Base-by-base conservation (phyloP, 2,113 vertebrate genomes). In the Anguilla japonica region DNA sequence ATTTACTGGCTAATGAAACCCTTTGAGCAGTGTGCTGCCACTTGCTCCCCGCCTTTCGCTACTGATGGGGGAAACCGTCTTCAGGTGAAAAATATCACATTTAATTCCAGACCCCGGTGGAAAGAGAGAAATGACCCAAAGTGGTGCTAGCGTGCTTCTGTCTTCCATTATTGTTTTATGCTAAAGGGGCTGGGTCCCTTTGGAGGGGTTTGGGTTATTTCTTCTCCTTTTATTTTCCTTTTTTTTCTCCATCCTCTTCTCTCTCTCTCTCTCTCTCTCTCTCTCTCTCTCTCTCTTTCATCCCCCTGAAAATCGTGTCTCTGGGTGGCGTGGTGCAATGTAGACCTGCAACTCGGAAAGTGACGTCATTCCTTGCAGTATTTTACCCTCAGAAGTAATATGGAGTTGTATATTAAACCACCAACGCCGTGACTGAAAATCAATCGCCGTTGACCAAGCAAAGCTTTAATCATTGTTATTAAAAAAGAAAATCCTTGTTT, bases 1-100 rank as follows among this genome's bases (percentile, higher is more conserved):
- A 96, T 97, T 96, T 96, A 95, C 95, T 94, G 91, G 94, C 94
- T 94, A 94, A 95, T 95, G 93, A 93, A 95, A 94, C 91, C 92
- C 92, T 93, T 94, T 83, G 92, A 95, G 94, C 95, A 96, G 94
- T 95, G 95, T 96, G 95, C 95, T 95, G 94, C 95, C 94, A 95
- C 92, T 94, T 88, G 89, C 93, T 92, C 90, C 88, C 91, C 93
- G 93, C 89, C 93, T 95, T 92, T 90, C 93, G 88, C 92, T 91
- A 91, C 90, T 95, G 94, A 96, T 90, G 43, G 43, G 88, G 93
- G 93, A 94, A 95, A 93, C 92, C 95, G 94, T 95, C 94, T 95
- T 96, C 95, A 93, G 91, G 87, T 92, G 91, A 92, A 95, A 96
- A 96, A 94, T 94, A 88, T 90, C 90, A 93, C 87, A 0, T 94